Evolutionary conservation across 2,113 vertebrate species (phyloP).

Genomic region (Tachysurus vachellii): DNA sequence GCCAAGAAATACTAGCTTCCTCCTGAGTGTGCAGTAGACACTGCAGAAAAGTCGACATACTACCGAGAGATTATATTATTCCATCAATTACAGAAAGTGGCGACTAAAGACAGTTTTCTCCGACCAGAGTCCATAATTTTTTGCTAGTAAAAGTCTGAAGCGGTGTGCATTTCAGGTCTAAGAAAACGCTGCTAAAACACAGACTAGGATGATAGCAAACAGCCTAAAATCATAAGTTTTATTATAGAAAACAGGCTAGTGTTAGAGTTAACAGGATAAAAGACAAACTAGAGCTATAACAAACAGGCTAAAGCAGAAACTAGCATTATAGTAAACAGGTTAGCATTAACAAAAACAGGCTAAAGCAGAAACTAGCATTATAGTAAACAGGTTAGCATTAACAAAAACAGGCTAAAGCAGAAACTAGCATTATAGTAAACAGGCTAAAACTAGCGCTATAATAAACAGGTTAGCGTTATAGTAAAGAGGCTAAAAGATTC

Average conservation of each 20-base stretch:
- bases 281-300: background rate
- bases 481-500: background rate
- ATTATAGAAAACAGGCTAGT: background rate
- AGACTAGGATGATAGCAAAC: background rate
- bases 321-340: background rate
- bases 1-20: background rate
- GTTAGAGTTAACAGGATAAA: background rate
- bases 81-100: background rate
- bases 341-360: background rate
- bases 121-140: background rate
- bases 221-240: background rate
- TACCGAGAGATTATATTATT: background rate
- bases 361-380: background rate
- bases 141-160: background rate
- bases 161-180: background rate
- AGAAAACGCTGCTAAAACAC: background rate
- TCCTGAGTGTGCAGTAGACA: background rate
- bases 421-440: background rate
- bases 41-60: background rate
- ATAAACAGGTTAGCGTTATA: background rate
- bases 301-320: background rate
- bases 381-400: background rate
- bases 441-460: background rate
- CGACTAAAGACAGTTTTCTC: background rate
- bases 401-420: background rate